A percentile compares a stretch with the other conserved stretches of the same genome.
Evolutionary conservation across 2,113 vertebrate genomes (phyloP).

Genomic region (Mionectes macconnelli): DNA sequence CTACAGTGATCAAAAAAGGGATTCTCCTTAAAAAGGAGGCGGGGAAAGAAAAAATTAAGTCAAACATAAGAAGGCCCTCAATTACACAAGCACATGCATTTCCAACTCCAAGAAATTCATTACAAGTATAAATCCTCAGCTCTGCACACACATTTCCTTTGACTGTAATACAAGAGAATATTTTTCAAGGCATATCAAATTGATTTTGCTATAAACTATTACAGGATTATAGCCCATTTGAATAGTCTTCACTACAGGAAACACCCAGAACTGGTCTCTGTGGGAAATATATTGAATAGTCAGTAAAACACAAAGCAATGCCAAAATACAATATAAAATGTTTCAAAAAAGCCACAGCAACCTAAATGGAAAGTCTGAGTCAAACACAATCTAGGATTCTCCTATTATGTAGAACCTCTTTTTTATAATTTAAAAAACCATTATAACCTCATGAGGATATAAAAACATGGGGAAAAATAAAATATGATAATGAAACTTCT

Average conservation of each 20-base stretch:
- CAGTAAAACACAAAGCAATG: constrained; percentile 40
- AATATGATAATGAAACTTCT: not conserved
- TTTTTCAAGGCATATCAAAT: constrained; percentile 35
- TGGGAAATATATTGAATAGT: constrained; percentile 27
- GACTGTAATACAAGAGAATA: not conserved
- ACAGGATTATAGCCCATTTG: constrained; percentile 25
- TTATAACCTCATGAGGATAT: not conserved
- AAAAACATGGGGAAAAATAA: not conserved
- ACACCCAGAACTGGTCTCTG: not conserved
- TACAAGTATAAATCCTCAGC: constrained; percentile 15
- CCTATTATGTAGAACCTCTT: not conserved
- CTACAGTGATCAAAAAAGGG: not conserved
- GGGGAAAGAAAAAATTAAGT: not conserved
- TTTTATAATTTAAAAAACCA: not conserved
- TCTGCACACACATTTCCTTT: constrained; percentile 10
- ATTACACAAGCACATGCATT: not conserved
- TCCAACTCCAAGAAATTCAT: not conserved
- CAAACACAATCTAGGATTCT: not conserved
- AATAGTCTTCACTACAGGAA: constrained; percentile 43
- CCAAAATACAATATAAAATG: not conserved
- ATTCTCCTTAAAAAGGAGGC: not conserved
- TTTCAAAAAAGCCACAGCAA: not conserved
- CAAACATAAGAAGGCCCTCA: not conserved
- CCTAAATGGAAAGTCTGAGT: not conserved
- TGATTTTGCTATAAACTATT: constrained; percentile 52